Evolutionary conservation across 2,888 invertebrate genomes (phyloP).

Genomic region (Drosophila pseudotakahashii): DNA sequence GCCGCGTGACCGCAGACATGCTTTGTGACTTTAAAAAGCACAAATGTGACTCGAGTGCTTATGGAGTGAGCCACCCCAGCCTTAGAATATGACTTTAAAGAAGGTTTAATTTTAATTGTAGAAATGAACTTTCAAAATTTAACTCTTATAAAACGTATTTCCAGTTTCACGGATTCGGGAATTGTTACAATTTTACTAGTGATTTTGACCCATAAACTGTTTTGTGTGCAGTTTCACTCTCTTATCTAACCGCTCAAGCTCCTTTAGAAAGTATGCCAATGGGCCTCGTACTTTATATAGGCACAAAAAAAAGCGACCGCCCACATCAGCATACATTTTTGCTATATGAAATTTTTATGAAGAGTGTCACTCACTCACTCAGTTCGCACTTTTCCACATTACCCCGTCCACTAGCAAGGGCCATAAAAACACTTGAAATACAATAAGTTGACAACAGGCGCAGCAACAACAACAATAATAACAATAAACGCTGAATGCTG

Average conservation of each 20-base stretch:
- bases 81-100: too few species aligned
- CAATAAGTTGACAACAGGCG: slow-evolving; percentile 59
- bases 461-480: slow-evolving; percentile 52
- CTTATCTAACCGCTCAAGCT: slow-evolving; percentile 2
- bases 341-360: slow-evolving; percentile 37
- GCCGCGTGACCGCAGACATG: too few species aligned
- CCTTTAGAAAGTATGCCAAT: slow-evolving; percentile 10
- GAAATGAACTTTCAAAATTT: too few species aligned
- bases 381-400: slow-evolving; percentile 12
- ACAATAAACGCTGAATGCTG: slow-evolving; percentile 72
- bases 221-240: neutral
- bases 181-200: neutral
- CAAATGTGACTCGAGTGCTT: too few species aligned
- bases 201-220: neutral
- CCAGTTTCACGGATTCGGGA: too few species aligned
- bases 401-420: slow-evolving; percentile 22
- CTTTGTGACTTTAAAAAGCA: too few species aligned
- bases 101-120: too few species aligned
- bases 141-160: too few species aligned
- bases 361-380: slow-evolving; percentile 43
- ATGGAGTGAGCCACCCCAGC: too few species aligned
- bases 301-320: neutral
- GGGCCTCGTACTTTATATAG: neutral
- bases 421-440: slow-evolving; percentile 68
- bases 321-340: slow-evolving; percentile 8